Evolutionary conservation across 2,888 invertebrate genomes (phyloP), one percentile per base, ranked within the genome.

Genomic region (Andrena bucephala): DNA sequence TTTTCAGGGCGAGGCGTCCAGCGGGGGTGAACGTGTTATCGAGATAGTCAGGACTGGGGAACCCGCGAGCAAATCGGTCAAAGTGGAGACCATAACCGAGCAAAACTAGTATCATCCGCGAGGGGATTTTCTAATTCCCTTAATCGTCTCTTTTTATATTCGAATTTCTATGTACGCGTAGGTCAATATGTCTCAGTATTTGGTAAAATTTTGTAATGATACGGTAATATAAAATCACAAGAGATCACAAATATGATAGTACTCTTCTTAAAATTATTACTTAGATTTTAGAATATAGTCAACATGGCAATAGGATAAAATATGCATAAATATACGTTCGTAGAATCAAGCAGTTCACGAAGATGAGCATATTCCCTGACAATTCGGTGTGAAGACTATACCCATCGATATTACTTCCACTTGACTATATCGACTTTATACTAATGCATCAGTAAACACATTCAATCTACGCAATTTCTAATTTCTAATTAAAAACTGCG

Each of bases 11-110:
- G 36, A 86, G 48, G 85, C 81, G 52, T 84, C 92, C 31, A 69
- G 72, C 63, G 90, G 85, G 27, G 87, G 85, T 27, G 93, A 93
- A 82, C 91, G 93, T 77, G 73, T 92, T 24, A 86, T 93, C 76
- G 90, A 92, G 74, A 91, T 93, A 50, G 89, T 93, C 3, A 92
- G 91, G 87, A 93, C 93, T 48, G 92, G 92, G 20, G 84, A 89
- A 74, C 93, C 93, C 3, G 89, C 92, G 4, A 90, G 87, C 24
- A 88, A 91, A 71, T 86, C 89, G 66, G 72, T 88, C 27, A 81
- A 85, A 69, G 67, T 88, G 10, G 88, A 89, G 72, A 84, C 86
- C 52, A 70, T 77, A 1, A 75, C 52, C 13, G 84, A 84, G 42
- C 29, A 81, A 54, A 76, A 59, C 10, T 59, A 69, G 69, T 1